Evolutionary conservation across 1,140 invertebrate species (phyloP).

Genomic region (Anastatus disparis): DNA sequence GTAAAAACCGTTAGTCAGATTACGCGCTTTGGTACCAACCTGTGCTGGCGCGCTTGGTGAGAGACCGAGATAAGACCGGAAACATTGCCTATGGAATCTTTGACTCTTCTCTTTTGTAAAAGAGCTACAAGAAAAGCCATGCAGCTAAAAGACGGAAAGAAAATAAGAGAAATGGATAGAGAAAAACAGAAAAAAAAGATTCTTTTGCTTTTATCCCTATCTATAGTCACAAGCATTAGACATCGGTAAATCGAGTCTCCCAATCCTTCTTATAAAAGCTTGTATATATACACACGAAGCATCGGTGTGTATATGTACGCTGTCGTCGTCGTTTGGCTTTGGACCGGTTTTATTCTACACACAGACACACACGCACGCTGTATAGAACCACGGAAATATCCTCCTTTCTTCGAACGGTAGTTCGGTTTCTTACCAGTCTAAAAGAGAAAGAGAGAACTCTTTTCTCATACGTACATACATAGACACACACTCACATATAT

Average conservation of each 20-base stretch:
- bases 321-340: constrained; percentile 40
- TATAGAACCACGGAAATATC: constrained; percentile 50
- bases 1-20: constrained; percentile 27
- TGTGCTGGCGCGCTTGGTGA: constrained; percentile 18
- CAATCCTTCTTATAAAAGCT: too few species aligned
- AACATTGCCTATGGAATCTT: too few species aligned
- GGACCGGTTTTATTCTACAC: constrained; percentile 45
- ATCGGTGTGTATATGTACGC: too few species aligned
- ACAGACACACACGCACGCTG: neutral
- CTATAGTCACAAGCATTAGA: too few species aligned
- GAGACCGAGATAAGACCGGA: constrained; percentile 28
- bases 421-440: constrained; percentile 52
- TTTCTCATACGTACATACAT: too few species aligned
- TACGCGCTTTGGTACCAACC: constrained; percentile 30
- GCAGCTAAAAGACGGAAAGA: too few species aligned
- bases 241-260: neutral
- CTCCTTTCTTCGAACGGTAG: constrained; percentile 47
- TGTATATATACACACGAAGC: neutral
- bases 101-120: too few species aligned
- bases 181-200: too few species aligned
- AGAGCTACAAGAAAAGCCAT: too few species aligned
- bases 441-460: too few species aligned
- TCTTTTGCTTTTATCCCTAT: too few species aligned
- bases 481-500: constrained; percentile 39
- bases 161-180: too few species aligned